Conservation (phyloP, 23 tunicate genomes). For the Clavelina lepadiformis region DNA sequence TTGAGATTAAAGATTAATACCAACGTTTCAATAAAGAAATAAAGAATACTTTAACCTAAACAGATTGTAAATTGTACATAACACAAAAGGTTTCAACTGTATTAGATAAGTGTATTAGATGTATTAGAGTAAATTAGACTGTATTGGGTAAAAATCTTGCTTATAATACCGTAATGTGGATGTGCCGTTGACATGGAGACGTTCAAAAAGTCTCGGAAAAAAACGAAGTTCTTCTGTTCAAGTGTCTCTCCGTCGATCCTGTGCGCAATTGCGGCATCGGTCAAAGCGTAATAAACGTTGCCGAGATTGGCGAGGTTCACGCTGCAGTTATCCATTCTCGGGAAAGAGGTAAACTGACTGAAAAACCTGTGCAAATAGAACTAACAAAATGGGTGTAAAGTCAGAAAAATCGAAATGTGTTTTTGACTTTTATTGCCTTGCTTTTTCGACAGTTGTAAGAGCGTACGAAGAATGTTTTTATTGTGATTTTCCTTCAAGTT, state of each 20-base stretch:
- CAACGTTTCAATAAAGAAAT: no score
- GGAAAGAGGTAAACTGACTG: neutral
- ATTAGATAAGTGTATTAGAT: no score
- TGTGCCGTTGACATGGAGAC: constrained; percentile 20
- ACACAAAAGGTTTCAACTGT: no score
- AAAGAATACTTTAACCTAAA: no score
- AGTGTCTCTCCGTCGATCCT: constrained; percentile 24
- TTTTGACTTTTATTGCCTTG: neutral
- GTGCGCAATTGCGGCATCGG: constrained; percentile 23
- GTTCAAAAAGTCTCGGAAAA: neutral
- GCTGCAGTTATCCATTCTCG: constrained; percentile 5
- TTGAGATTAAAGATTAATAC: no score
- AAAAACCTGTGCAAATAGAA: no score
- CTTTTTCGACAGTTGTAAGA: neutral
- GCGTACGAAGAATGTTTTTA: neutral
- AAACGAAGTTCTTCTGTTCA: constrained; percentile 7
- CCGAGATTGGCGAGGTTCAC: constrained; percentile 32
- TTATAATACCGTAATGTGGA: constrained; percentile 33
- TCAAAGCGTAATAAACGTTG: constrained; percentile 27
- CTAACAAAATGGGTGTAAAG: neutral
- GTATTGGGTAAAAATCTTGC: neutral
- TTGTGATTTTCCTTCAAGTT: no score
- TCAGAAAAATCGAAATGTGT: neutral
- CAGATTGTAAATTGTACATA: no score
- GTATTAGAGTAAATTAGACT: no score